Percentiles rank a stretch among this genome's conserved stretches.
Conservation (phyloP, 2,113 vertebrate genomes). For the Pteruthius melanotis region DNA sequence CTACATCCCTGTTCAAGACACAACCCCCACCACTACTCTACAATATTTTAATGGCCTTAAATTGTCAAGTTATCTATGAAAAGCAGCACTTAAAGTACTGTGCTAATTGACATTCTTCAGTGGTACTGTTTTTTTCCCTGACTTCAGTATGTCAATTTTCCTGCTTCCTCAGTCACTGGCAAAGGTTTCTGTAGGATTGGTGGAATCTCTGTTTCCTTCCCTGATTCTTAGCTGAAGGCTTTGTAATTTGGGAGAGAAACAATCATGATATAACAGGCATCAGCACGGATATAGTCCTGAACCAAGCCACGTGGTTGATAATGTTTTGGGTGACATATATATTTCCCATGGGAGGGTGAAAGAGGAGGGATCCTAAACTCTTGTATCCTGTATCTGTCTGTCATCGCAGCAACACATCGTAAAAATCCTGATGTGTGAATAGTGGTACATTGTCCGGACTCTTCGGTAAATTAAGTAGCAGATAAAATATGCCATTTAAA, state of each 20-base stretch:
- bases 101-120: background rate
- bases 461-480: constrained; percentile 4
- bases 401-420: background rate
- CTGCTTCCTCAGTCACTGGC: background rate
- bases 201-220: background rate
- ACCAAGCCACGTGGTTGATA: background rate
- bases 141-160: too few relatives aligned
- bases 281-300: background rate
- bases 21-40: accelerated
- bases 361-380: background rate
- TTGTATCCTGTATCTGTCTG: background rate
- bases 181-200: background rate
- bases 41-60: background rate
- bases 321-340: background rate
- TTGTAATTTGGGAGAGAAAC: background rate
- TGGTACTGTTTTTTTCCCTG: background rate
- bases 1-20: accelerated
- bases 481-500: constrained; percentile 6
- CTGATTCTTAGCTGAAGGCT: background rate
- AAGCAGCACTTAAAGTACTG: background rate
- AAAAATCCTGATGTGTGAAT: background rate
- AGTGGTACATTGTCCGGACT: background rate
- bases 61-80: background rate
- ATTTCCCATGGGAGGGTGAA: background rate
- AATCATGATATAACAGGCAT: accelerated